Evolutionary conservation across 2,888 invertebrate genomes (phyloP).

Genomic region (Lepidonotus clava): DNA sequence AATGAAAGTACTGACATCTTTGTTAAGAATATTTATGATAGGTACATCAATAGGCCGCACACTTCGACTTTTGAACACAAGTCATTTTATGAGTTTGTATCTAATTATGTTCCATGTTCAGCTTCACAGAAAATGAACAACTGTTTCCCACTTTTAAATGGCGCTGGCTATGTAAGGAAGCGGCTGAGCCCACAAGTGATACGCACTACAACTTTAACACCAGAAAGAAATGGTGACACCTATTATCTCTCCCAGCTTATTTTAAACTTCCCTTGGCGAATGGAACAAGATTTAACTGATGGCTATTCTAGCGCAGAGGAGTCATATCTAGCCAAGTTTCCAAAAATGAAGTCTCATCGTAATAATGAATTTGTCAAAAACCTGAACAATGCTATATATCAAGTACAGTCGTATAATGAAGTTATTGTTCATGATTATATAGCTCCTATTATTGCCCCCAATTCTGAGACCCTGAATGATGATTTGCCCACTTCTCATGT

Average conservation of each 20-base stretch:
- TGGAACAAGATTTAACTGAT: background rate
- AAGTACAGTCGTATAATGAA: background rate
- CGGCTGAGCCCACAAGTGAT: background rate
- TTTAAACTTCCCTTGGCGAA: background rate
- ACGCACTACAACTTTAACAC: background rate
- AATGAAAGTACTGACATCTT: background rate
- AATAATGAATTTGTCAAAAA: background rate
- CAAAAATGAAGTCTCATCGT: no score
- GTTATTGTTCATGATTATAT: conserved; percentile 21
- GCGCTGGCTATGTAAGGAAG: background rate
- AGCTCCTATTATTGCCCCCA: conserved; percentile 2
- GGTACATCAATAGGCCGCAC: background rate
- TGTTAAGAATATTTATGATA: background rate
- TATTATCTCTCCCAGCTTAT: background rate
- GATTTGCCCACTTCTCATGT: background rate
- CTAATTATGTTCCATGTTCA: background rate
- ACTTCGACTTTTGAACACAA: background rate
- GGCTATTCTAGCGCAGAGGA: background rate
- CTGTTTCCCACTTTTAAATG: background rate
- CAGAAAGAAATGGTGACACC: background rate
- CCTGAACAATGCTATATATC: background rate
- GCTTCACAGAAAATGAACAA: background rate
- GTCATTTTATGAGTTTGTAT: background rate
- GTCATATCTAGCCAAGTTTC: no score
- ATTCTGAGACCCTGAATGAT: background rate